Evolutionary conservation across 2,113 vertebrate genomes (phyloP).

Genomic region (Aythya baeri): DNA sequence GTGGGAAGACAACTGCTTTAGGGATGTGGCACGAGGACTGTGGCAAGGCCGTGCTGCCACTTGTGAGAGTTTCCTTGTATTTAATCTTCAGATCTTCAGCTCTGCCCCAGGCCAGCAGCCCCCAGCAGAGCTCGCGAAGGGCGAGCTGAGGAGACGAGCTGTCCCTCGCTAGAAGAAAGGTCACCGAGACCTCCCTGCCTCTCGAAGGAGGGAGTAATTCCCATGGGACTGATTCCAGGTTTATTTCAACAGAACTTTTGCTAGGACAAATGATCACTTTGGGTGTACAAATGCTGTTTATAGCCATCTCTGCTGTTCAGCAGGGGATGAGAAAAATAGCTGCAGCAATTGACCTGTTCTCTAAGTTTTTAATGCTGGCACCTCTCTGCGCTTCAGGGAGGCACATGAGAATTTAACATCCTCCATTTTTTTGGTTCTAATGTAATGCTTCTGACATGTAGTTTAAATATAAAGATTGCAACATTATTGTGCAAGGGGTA

Average conservation of each 20-base stretch:
- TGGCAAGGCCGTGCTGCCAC: rapidly evolving
- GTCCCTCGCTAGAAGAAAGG: background rate
- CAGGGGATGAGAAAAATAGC: background rate
- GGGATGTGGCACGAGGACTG: rapidly evolving
- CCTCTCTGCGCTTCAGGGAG: background rate
- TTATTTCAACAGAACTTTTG: background rate
- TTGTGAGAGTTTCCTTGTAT: background rate
- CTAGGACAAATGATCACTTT: background rate
- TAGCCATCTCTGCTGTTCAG: background rate
- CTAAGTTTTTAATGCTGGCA: background rate
- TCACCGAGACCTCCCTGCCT: background rate
- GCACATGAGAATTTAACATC: background rate
- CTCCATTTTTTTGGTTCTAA: background rate
- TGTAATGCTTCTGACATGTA: background rate
- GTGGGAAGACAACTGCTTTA: background rate
- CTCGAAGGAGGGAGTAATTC: background rate
- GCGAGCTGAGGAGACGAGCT: background rate
- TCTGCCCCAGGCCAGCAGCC: rapidly evolving
- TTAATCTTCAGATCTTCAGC: background rate
- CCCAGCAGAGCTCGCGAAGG: too few relatives aligned
- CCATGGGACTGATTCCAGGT: background rate
- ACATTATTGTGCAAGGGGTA: background rate
- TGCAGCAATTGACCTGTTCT: background rate
- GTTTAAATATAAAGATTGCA: background rate
- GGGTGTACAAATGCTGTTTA: background rate